phyloP scores from a whole-genome alignment of 2,113 vertebrate species.

The Bufo bufo region DNA sequence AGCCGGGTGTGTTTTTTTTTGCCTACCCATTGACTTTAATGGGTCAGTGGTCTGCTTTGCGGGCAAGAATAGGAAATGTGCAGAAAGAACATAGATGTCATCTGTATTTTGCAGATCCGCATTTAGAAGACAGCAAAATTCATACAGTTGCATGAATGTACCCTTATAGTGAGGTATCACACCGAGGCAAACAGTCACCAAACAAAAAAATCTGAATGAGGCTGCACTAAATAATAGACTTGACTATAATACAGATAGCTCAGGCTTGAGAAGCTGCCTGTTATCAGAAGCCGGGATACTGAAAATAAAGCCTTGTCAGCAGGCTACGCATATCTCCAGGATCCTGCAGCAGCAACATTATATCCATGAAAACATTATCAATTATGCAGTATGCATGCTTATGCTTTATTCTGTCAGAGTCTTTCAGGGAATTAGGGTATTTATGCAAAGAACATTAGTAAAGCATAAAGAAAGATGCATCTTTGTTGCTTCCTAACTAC shows the following conservation, averaged over 20 bases:
- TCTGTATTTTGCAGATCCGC: too few relatives aligned
- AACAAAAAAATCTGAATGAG: background rate
- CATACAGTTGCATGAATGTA: too few relatives aligned
- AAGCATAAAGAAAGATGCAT: background rate
- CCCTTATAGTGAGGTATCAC: too few relatives aligned
- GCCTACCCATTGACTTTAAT: too few relatives aligned
- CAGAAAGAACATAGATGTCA: too few relatives aligned
- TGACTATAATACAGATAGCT: background rate
- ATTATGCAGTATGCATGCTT: constrained; percentile 3
- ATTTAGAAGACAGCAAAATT: too few relatives aligned
- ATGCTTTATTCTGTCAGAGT: background rate
- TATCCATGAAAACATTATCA: constrained; percentile 1
- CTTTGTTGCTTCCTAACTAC: background rate
- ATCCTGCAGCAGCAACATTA: background rate
- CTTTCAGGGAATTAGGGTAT: background rate
- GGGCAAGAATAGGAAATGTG: too few relatives aligned
- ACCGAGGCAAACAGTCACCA: too few relatives aligned
- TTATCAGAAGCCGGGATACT: background rate
- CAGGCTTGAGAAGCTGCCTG: background rate
- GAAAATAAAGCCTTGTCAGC: constrained; percentile 9
- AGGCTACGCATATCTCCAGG: background rate
- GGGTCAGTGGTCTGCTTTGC: too few relatives aligned
- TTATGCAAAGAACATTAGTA: background rate
- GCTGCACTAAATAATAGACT: background rate
- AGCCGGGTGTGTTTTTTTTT: too few relatives aligned